Percentiles rank a stretch among this genome's conserved stretches.
Evolutionary conservation across 2,888 invertebrate genomes (phyloP).

Genomic region (Amiota mariae): DNA sequence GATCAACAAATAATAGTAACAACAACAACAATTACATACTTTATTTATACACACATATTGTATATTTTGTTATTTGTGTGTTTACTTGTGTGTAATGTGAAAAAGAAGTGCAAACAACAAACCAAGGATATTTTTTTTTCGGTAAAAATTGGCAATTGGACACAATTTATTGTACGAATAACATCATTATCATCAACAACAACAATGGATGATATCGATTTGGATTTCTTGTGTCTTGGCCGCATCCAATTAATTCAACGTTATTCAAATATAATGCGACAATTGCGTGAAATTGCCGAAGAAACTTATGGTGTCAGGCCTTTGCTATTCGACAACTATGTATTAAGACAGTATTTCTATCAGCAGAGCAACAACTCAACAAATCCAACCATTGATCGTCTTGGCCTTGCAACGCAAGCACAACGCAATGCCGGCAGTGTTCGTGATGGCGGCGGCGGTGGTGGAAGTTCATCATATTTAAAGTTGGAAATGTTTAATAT

Average conservation of each 20-base stretch:
- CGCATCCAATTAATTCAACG: constrained; percentile 73
- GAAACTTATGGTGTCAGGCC: constrained; percentile 77
- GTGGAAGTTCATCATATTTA: constrained; percentile 58
- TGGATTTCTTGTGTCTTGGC: constrained; percentile 57
- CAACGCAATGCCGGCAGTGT: neutral
- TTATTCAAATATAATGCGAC: constrained; percentile 77
- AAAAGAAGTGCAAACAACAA: neutral
- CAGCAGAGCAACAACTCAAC: constrained; percentile 54
- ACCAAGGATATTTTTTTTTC: too few species aligned
- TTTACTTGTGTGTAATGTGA: neutral
- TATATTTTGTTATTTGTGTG: too few species aligned
- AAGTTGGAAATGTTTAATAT: constrained; percentile 73
- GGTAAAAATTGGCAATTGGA: neutral
- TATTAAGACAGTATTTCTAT: constrained; percentile 76
- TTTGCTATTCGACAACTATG: constrained; percentile 77
- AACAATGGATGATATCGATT: constrained; percentile 49
- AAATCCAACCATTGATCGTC: too few species aligned
- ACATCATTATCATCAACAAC: neutral
- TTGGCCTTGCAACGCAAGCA: constrained; percentile 24
- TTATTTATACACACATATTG: too few species aligned
- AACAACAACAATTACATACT: neutral
- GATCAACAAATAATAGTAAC: neutral
- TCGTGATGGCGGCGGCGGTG: neutral
- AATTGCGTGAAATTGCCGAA: constrained; percentile 77
- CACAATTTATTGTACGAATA: neutral